Conservation (phyloP, 2,888 invertebrate genomes). For the Ligdia adustata region DNA sequence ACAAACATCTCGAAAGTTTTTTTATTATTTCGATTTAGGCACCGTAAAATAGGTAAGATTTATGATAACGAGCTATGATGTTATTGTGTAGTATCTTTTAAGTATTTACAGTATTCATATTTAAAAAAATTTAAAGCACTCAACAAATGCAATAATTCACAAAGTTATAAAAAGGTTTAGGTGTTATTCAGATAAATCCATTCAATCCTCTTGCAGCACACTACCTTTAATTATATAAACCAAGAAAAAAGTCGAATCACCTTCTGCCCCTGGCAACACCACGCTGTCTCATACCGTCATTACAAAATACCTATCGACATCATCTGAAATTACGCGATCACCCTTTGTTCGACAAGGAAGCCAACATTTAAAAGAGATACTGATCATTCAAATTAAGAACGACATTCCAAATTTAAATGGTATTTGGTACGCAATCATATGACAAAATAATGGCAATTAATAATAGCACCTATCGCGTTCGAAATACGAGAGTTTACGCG, state of each 20-base stretch:
- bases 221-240: too few species aligned
- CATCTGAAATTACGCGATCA: constrained; percentile 20
- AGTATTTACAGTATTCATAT: too few species aligned
- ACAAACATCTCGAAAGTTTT: too few species aligned
- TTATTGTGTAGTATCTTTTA: too few species aligned
- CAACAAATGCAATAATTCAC: too few species aligned
- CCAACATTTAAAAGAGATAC: constrained; percentile 15
- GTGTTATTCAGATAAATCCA: too few species aligned
- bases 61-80: too few species aligned
- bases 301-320: constrained; percentile 21
- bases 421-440: constrained; percentile 41
- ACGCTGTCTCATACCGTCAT: constrained; percentile 7
- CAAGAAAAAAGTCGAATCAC: background rate
- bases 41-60: too few species aligned
- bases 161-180: too few species aligned
- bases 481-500: constrained; percentile 66
- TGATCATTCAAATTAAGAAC: constrained; percentile 15
- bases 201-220: too few species aligned
- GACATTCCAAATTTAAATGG: constrained; percentile 37
- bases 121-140: too few species aligned
- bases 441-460: constrained; percentile 62
- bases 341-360: constrained; percentile 25
- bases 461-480: constrained; percentile 50
- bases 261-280: constrained; percentile 14
- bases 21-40: too few species aligned